phyloP scores from a whole-genome alignment of 2,888 invertebrate genomes.

The Criorhina ranunculi region DNA sequence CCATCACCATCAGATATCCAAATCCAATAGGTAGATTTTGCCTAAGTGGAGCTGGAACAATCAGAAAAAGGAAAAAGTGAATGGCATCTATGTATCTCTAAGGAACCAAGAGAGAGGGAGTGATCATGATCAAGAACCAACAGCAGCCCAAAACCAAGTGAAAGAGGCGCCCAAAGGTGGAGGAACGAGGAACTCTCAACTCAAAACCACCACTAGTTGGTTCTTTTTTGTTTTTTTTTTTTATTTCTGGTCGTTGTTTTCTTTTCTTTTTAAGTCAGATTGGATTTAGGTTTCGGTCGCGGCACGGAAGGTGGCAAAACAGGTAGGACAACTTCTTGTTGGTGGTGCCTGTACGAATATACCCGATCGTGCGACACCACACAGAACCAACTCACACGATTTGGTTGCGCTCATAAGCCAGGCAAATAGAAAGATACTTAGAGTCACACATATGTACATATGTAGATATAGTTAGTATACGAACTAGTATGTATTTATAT shows the following conservation, averaged over 20 bases:
- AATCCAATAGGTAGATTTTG: constrained; percentile 56
- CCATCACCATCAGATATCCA: constrained; percentile 39
- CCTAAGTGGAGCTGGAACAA: constrained; percentile 19
- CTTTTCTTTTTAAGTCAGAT: constrained; percentile 45
- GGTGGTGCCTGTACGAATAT: constrained; percentile 25
- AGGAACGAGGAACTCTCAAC: constrained; percentile 38
- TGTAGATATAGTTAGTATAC: constrained; percentile 36
- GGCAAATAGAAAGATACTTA: constrained; percentile 31
- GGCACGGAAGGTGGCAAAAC: constrained; percentile 68
- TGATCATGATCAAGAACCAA: constrained; percentile 37
- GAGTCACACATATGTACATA: constrained; percentile 9
- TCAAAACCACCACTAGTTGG: constrained; percentile 43
- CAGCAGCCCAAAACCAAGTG: constrained; percentile 19
- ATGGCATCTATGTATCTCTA: constrained; percentile 35
- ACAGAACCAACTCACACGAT: constrained; percentile 57
- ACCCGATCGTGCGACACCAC: constrained; percentile 62
- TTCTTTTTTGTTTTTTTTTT: constrained; percentile 37
- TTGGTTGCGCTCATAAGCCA: constrained; percentile 35
- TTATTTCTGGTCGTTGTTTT: constrained; percentile 15
- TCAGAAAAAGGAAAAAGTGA: constrained; percentile 63
- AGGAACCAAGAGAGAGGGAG: constrained; percentile 54
- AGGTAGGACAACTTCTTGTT: constrained; percentile 76
- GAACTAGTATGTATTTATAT: constrained; percentile 16
- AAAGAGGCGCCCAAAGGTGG: constrained; percentile 20
- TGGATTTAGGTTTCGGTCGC: constrained; percentile 76